Conservation (phyloP, 2,113 vertebrate genomes). For the Marmota monax region DNA sequence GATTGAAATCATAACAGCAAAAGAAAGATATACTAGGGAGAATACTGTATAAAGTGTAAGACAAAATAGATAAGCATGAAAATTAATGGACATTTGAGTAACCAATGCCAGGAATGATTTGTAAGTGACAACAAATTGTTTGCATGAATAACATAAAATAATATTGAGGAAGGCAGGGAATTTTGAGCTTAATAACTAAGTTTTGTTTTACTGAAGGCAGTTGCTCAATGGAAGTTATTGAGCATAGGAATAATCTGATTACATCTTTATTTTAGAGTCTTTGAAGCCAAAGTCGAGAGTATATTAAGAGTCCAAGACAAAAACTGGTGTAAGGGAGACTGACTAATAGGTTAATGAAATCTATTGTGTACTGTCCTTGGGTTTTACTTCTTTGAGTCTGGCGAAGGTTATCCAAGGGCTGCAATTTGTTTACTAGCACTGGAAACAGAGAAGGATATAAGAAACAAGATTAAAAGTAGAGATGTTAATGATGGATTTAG, state of each 20-base stretch:
- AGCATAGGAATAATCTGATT: neutral
- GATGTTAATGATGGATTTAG: neutral
- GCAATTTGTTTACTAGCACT: neutral
- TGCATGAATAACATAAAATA: slow-evolving; percentile 39
- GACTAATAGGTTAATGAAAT: neutral
- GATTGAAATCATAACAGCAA: neutral
- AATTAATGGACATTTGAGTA: slow-evolving; percentile 7
- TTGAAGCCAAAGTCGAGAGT: neutral
- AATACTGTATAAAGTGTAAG: neutral
- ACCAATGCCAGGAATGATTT: slow-evolving; percentile 7
- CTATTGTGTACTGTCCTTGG: neutral
- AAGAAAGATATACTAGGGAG: neutral
- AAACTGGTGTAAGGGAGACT: neutral
- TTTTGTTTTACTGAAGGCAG: slow-evolving; percentile 15
- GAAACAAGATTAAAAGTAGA: slow-evolving; percentile 1
- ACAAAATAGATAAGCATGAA: neutral
- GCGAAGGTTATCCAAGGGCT: neutral
- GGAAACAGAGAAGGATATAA: slow-evolving; percentile 44
- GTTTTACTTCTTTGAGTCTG: slow-evolving; percentile 1
- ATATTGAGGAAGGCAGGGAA: neutral
- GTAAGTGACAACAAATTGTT: neutral
- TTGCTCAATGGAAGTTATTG: neutral
- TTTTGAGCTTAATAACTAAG: neutral
- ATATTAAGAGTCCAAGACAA: neutral
- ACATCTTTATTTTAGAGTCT: slow-evolving; percentile 47